A percentile compares a stretch with the other conserved stretches of the same genome.
Evolutionary conservation across 1,140 invertebrate genomes (phyloP).

Genomic region (Doryteuthis pealeii): DNA sequence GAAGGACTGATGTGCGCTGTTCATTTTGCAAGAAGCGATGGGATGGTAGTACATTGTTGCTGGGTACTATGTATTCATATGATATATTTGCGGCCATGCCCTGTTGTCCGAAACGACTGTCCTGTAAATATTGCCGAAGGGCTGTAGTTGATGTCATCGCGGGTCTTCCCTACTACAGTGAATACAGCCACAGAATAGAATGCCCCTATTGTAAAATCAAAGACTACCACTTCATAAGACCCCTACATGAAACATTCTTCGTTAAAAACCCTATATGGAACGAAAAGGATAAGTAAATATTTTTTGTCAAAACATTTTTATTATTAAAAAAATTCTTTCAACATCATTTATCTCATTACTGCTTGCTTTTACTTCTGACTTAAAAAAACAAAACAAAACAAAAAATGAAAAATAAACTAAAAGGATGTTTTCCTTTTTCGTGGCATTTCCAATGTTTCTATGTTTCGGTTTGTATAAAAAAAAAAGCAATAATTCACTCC

Average conservation of each 20-base stretch:
- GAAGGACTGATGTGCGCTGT: slow-evolving; percentile 80
- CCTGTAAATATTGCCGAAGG: slow-evolving; percentile 60
- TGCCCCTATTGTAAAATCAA: slow-evolving; percentile 88
- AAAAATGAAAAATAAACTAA: no score
- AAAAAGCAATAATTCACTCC: no score
- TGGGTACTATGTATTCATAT: slow-evolving; percentile 97
- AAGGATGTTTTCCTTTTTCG: no score
- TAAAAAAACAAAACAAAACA: no score
- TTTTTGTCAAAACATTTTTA: slow-evolving; percentile 10
- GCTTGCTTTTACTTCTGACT: no score
- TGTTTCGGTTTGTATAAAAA: no score
- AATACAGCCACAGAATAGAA: slow-evolving; percentile 88
- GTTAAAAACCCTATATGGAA: slow-evolving; percentile 52
- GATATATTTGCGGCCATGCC: slow-evolving; percentile 96
- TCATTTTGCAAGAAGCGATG: slow-evolving; percentile 81
- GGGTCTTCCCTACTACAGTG: slow-evolving; percentile 85
- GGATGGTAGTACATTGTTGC: slow-evolving; percentile 88
- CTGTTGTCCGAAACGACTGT: slow-evolving; percentile 89
- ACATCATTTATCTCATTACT: background rate
- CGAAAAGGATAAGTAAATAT: slow-evolving; percentile 17
- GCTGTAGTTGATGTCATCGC: slow-evolving; percentile 53
- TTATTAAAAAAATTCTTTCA: background rate
- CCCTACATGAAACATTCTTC: slow-evolving; percentile 59
- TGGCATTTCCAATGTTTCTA: no score
- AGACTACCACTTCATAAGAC: slow-evolving; percentile 93